Percentiles rank a stretch among this genome's conserved stretches.
phyloP scores from a whole-genome alignment of 2,113 vertebrate species.

The Verasper variegatus region DNA sequence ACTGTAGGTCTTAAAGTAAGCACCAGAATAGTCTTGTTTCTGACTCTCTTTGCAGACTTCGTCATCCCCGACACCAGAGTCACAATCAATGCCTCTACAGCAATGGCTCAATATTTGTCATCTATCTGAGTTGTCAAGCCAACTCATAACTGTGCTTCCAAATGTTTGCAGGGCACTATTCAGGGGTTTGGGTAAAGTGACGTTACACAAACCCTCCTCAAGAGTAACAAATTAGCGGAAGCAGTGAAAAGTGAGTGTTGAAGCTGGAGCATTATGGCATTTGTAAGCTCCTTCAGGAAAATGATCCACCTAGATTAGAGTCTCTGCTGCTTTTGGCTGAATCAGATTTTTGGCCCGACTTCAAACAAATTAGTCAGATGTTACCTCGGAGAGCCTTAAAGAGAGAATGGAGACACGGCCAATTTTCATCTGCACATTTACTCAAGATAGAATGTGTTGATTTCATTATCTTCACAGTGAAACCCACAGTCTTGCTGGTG shows the following conservation, averaged over 20 bases:
- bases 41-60: slow-evolving; percentile 17
- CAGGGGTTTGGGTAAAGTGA: background rate
- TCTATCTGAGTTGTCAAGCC: slow-evolving; percentile 3
- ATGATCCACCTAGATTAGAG: slow-evolving; percentile 35
- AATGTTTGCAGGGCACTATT: background rate
- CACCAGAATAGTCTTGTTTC: slow-evolving; percentile 17
- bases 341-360: slow-evolving; percentile 41
- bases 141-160: background rate
- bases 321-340: slow-evolving; percentile 34
- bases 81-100: slow-evolving; percentile 7
- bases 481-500: slow-evolving; percentile 27
- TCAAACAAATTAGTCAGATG: slow-evolving; percentile 50
- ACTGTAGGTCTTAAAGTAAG: background rate
- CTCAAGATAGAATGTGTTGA: slow-evolving; percentile 33
- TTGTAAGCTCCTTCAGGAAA: slow-evolving; percentile 20
- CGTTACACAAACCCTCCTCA: background rate
- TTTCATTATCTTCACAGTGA: slow-evolving; percentile 51
- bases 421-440: slow-evolving; percentile 54
- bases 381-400: slow-evolving; percentile 35
- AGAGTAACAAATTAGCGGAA: slow-evolving; percentile 1
- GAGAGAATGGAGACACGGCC: slow-evolving; percentile 24
- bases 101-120: slow-evolving; percentile 8
- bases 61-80: slow-evolving; percentile 20
- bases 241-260: slow-evolving; percentile 1
- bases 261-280: slow-evolving; percentile 9